Evolutionary conservation across 2,113 vertebrate species (phyloP).

Genomic region (Cavia porcellus): DNA sequence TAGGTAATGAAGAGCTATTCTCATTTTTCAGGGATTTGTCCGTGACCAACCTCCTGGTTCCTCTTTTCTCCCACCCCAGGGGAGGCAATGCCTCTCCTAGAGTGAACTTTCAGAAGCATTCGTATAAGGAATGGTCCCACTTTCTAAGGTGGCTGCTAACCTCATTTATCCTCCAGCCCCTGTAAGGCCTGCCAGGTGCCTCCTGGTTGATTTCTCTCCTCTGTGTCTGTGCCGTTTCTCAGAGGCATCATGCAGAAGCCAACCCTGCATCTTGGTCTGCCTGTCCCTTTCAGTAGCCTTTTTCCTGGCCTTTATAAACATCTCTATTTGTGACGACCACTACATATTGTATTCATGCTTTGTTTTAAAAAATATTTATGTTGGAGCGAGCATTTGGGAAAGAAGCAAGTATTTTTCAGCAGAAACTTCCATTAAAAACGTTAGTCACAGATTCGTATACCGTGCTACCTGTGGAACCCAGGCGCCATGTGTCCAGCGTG

Average conservation of each 20-base stretch:
- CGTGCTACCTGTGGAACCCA: rapidly evolving
- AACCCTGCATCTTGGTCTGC: neutral
- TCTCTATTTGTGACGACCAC: neutral
- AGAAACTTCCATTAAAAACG: neutral
- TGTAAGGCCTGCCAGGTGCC: no score
- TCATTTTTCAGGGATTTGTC: neutral
- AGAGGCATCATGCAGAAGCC: neutral
- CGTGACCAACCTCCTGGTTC: neutral
- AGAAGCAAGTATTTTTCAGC: neutral
- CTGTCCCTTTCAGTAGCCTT: neutral
- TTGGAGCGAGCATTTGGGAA: neutral
- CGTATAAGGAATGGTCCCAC: neutral
- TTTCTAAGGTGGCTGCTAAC: neutral
- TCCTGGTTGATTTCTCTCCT: neutral
- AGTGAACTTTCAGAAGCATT: neutral
- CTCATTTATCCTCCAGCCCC: neutral
- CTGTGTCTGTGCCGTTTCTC: rapidly evolving
- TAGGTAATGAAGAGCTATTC: neutral
- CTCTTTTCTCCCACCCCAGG: neutral
- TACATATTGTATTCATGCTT: neutral
- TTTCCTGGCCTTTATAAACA: neutral
- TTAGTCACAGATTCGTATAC: no score
- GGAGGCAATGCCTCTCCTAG: neutral
- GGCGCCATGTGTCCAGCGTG: neutral
- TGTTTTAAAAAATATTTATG: neutral